Evolutionary conservation across 2,113 vertebrate species (phyloP).

Genomic region (Notarius quadriscutis): DNA sequence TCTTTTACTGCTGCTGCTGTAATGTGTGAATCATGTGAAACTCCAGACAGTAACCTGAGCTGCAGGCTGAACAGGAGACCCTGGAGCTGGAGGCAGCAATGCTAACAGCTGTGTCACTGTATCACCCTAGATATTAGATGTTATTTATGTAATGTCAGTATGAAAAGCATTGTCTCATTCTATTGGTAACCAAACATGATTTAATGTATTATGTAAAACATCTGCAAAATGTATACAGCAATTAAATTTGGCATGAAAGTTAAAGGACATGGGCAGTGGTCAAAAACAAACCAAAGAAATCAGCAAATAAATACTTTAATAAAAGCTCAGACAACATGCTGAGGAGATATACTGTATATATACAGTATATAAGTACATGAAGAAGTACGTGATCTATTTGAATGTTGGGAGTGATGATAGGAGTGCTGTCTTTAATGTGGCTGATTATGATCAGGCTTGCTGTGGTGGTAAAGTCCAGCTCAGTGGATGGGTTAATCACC

Average conservation of each 20-base stretch:
- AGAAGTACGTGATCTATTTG: not conserved
- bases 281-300: not conserved
- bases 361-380: too few species aligned
- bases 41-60: constrained; percentile 1
- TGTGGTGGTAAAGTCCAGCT: constrained; percentile 30
- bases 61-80: not conserved
- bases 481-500: constrained; percentile 49
- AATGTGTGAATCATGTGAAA: not conserved
- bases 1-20: not conserved
- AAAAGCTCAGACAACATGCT: not conserved
- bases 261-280: not conserved
- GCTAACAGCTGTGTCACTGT: not conserved
- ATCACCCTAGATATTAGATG: not conserved
- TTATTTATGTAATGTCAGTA: not conserved
- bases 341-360: not conserved
- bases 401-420: not conserved
- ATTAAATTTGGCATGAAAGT: not conserved
- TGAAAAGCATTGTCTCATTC: not conserved
- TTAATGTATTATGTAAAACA: not conserved
- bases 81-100: not conserved
- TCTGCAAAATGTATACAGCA: not conserved
- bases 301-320: not conserved
- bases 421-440: not conserved
- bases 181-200: not conserved
- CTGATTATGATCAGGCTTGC: constrained; percentile 39